These are phyloP conservation scores for Silvanus unidentatus DNA, from an alignment of 2,888 invertebrate species.

Conservation along the genomic window DNA sequence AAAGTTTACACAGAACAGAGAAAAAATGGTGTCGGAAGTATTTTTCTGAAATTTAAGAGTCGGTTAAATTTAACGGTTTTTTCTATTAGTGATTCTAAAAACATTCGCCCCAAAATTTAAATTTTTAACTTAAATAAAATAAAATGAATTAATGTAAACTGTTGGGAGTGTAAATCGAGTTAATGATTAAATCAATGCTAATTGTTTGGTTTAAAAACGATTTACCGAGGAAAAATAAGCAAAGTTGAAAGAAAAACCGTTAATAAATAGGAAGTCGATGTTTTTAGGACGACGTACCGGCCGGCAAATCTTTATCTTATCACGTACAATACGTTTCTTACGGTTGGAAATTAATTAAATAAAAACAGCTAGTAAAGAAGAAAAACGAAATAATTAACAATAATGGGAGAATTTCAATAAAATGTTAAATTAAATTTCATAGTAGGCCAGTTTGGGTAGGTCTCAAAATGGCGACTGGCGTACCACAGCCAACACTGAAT, in stretches of 20 bases:
- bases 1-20: too few species aligned
- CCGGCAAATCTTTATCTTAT: constrained; percentile 9
- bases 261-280: constrained; percentile 20
- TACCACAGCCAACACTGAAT: constrained; percentile 5
- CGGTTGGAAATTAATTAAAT: too few species aligned
- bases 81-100: neutral
- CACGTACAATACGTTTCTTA: too few species aligned
- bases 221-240: too few species aligned
- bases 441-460: too few species aligned
- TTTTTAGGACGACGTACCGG: constrained; percentile 27
- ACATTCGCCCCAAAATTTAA: neutral
- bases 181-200: too few species aligned
- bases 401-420: neutral
- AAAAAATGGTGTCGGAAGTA: too few species aligned
- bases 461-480: constrained; percentile 13
- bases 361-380: too few species aligned
- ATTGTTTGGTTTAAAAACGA: too few species aligned
- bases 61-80: constrained; percentile 1
- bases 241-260: constrained; percentile 24
- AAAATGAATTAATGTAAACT: neutral
- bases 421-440: neutral
- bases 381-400: neutral
- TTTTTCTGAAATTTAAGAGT: too few species aligned
- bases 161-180: too few species aligned
- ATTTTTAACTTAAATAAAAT: neutral